These are phyloP conservation scores for Prionace glauca DNA, from an alignment of 2,797 vertebrate genomes.

Conservation along the genomic window DNA sequence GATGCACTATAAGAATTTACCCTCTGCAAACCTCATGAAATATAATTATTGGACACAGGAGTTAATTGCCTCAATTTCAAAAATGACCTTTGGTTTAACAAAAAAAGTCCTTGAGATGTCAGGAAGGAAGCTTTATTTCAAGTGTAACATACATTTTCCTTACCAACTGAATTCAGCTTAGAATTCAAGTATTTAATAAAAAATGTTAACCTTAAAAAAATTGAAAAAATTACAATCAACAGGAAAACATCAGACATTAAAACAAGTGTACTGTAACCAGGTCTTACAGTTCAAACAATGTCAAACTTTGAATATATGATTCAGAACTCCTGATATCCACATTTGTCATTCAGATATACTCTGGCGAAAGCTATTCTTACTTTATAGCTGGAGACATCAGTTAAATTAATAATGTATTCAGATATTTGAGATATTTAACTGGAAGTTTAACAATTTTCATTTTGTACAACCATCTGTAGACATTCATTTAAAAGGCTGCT, in stretches of 20 bases:
- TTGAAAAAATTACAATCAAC: not conserved
- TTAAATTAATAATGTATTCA: conserved; percentile 8
- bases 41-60: not conserved
- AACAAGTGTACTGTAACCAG: not conserved
- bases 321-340: not conserved
- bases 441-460: not conserved
- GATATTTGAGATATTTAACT: not conserved
- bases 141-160: not conserved
- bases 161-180: not conserved
- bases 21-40: not conserved
- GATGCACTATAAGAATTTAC: not conserved
- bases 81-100: not conserved
- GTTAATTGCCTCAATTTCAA: not conserved
- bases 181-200: not conserved
- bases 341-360: not conserved
- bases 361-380: not conserved
- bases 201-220: not conserved
- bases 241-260: not conserved
- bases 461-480: not conserved
- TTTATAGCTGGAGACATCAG: not conserved
- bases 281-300: not conserved
- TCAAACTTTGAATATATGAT: not conserved
- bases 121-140: not conserved
- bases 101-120: not conserved
- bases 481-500: not conserved